A percentile compares a stretch with the other conserved stretches of the same genome.
Conservation (phyloP, 2,113 vertebrate genomes). For the Semnopithecus entellus region DNA sequence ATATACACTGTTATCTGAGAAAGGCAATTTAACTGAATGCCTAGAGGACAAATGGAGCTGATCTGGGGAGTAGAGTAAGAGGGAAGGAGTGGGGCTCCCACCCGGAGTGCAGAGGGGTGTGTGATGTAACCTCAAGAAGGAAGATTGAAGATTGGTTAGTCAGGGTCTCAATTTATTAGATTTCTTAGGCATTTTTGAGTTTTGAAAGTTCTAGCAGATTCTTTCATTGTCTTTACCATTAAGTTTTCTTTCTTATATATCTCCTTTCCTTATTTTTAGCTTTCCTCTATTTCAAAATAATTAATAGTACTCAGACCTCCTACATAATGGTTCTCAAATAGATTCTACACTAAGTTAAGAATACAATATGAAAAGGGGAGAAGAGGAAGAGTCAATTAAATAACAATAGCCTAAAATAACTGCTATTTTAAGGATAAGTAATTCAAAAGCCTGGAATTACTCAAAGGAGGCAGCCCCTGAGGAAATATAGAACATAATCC, state of each 20-base stretch:
- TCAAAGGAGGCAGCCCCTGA: constrained; percentile 39
- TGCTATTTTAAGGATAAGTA: constrained; percentile 55
- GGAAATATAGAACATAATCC: constrained; percentile 50
- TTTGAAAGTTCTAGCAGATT: constrained; percentile 9
- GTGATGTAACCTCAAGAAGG: not conserved
- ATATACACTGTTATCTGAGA: not conserved
- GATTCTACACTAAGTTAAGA: constrained; percentile 29
- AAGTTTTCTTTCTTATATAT: not conserved
- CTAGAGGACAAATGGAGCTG: not conserved
- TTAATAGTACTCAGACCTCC: not conserved
- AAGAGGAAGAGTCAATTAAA: not conserved
- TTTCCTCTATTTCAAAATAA: constrained; percentile 51
- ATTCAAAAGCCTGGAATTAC: constrained; percentile 32
- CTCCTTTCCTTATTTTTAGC: constrained; percentile 6
- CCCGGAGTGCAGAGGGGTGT: not conserved
- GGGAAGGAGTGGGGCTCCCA: not conserved
- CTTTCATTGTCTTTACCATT: not conserved
- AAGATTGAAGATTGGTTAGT: not conserved
- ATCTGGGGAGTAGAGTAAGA: not conserved
- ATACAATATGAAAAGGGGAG: constrained; percentile 25
- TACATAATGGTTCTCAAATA: constrained; percentile 36
- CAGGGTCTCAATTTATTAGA: not conserved
- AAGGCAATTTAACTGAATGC: not conserved
- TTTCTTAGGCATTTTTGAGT: not conserved
- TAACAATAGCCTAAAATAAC: constrained; percentile 28